phyloP scores from a whole-genome alignment of 2,113 vertebrate genomes.

The Gulo gulo region DNA sequence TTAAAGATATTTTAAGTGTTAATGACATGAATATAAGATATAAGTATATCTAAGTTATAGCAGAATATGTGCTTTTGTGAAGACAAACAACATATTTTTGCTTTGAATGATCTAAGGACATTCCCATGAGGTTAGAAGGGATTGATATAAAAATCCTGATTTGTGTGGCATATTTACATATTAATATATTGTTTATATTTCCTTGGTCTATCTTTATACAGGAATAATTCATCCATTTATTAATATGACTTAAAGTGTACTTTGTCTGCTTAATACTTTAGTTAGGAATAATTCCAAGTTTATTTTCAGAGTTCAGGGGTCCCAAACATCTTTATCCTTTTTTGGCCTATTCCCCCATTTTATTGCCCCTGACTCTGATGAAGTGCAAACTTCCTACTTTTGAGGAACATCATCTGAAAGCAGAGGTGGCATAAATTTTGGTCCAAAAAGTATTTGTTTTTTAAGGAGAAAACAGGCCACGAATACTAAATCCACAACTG shows the following conservation, averaged over 20 bases:
- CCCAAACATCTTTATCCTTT: background rate
- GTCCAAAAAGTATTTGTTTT: background rate
- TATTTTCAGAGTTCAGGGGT: background rate
- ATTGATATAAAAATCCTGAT: background rate
- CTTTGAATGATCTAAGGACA: background rate
- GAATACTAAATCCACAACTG: background rate
- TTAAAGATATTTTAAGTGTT: background rate
- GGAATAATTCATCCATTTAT: background rate
- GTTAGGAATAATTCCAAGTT: background rate
- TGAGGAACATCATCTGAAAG: background rate
- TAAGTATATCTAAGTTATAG: background rate
- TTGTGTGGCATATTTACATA: background rate
- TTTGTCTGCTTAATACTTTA: background rate
- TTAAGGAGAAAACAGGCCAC: background rate
- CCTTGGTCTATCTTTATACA: background rate
- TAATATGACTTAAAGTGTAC: background rate
- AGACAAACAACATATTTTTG: background rate
- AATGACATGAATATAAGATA: background rate
- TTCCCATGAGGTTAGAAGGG: background rate
- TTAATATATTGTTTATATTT: background rate
- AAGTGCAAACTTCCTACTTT: background rate
- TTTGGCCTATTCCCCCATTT: background rate
- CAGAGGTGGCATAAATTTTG: background rate
- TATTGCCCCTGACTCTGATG: background rate
- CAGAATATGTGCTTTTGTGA: background rate